Evolutionary conservation across 2,888 invertebrate species (phyloP), one percentile per base, ranked within the genome.

Genomic region (Globia sparganii): DNA sequence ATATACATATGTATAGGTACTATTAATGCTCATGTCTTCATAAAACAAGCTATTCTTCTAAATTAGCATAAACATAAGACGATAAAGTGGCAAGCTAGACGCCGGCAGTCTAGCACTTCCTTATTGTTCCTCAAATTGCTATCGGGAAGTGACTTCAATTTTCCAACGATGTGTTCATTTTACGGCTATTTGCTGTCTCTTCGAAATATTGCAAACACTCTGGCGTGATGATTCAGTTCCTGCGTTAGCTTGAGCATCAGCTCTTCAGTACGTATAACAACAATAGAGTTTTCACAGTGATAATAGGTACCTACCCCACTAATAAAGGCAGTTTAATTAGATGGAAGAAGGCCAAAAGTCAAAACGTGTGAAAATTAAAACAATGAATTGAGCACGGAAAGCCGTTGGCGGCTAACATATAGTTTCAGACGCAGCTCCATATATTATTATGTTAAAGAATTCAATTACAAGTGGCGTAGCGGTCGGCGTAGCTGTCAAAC

Each of bases 151-250:
- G 89, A 90, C 93, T 92, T 92, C 90, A 91, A 92, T 92, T 93
- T 93, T 87, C 85, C 82, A 88, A 89, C 90, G 88, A 89, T 84
- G 84, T 87, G 64, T 90, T 93, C 89, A 92, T 94, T 94, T 94
- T 90, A 91, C 91, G 92, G 90, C 86, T 90, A 91, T 93, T 93
- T 91, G 86, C 87, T 67, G 83, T 87, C 81, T 86, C 77, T 75
- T 84, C 77, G 84, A 87, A 84, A 90, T 88, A 86, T 84, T 85
- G 76, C 72, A 73, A 56, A 84, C 77, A 80, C 78, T 75, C n/a
- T 68, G 66, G 49, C 40, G 70, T 66, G 71, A 80, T 66, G 67
- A 84, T 68, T 64, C 56, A 72, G 28, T 71, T 65, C 3, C 40
- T 71, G 11, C 4, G 46, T 34, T 64, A 31, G 11, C 53, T 58